phyloP scores from a whole-genome alignment of 2,888 invertebrate genomes.

The Hymenopus coronatus region DNA sequence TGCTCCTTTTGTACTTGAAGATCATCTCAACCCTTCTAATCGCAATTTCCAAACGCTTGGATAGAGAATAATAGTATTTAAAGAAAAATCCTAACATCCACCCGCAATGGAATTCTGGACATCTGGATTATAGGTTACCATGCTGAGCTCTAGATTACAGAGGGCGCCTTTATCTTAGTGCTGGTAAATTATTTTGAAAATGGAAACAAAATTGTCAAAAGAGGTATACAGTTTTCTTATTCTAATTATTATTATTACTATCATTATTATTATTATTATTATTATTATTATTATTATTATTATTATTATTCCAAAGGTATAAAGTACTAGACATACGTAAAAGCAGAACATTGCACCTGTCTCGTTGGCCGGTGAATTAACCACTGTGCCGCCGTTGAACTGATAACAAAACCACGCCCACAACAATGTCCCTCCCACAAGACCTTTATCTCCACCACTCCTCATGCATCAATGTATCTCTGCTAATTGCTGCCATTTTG shows the following conservation, averaged over 20 bases:
- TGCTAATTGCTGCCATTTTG: not conserved
- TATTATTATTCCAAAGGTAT: not conserved
- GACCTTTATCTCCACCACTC: not conserved
- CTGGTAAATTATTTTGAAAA: no score
- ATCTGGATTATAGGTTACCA: no score
- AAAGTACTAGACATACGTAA: not conserved
- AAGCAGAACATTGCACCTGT: not conserved
- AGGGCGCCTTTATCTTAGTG: no score
- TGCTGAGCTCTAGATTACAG: no score
- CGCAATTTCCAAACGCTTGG: no score
- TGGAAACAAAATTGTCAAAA: no score
- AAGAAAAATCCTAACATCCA: no score
- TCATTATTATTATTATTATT: not conserved
- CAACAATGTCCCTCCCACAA: not conserved
- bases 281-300: not conserved
- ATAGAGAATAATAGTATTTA: no score
- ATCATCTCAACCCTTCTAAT: no score
- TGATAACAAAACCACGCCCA: not conserved
- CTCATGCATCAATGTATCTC: not conserved
- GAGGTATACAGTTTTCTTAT: no score
- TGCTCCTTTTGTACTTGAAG: no score
- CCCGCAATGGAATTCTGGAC: no score
- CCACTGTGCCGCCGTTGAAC: not conserved
- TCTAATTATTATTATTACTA: not conserved
- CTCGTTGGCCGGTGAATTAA: not conserved